Conservation (phyloP, 2,797 vertebrate species). For the Sebastiscus albofasciatus region DNA sequence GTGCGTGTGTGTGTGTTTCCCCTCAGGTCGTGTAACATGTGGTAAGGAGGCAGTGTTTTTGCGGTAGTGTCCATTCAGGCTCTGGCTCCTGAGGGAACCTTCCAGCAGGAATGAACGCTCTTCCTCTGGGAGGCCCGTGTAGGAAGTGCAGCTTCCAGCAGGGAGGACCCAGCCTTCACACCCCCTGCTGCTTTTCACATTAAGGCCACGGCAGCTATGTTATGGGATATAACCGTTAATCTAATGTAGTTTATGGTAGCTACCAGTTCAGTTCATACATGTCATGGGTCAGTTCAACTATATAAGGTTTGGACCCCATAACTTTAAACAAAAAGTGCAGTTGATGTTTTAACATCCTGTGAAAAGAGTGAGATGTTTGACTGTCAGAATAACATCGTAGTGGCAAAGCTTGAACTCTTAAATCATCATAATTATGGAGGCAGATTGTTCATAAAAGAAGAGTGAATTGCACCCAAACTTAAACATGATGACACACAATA, state of each 20-base stretch:
- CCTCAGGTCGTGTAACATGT: slow-evolving; percentile 73
- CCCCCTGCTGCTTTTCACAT: slow-evolving; percentile 75
- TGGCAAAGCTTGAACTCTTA: background rate
- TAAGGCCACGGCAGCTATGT: slow-evolving; percentile 51
- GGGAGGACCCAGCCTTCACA: slow-evolving; percentile 53
- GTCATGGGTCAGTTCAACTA: slow-evolving; percentile 13
- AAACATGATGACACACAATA: background rate
- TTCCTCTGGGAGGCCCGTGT: slow-evolving; percentile 74
- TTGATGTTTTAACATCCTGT: slow-evolving; percentile 33
- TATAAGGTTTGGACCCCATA: background rate
- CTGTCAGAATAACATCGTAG: background rate
- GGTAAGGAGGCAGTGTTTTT: slow-evolving; percentile 62
- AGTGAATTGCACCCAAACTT: background rate
- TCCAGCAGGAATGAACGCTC: slow-evolving; percentile 69
- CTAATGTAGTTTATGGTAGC: slow-evolving; percentile 48
- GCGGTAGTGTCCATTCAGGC: slow-evolving; percentile 65
- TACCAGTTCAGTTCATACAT: slow-evolving; percentile 21
- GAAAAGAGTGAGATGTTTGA: background rate
- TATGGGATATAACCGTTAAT: slow-evolving; percentile 52
- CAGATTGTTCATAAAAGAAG: background rate
- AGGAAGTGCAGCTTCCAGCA: slow-evolving; percentile 75
- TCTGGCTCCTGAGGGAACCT: slow-evolving; percentile 63
- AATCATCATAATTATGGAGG: background rate
- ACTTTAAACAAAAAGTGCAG: slow-evolving; percentile 7
- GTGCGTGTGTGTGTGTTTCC: slow-evolving; percentile 34